Conservation (phyloP, 1,140 invertebrate species). For the Acromyrmex echinatior region DNA sequence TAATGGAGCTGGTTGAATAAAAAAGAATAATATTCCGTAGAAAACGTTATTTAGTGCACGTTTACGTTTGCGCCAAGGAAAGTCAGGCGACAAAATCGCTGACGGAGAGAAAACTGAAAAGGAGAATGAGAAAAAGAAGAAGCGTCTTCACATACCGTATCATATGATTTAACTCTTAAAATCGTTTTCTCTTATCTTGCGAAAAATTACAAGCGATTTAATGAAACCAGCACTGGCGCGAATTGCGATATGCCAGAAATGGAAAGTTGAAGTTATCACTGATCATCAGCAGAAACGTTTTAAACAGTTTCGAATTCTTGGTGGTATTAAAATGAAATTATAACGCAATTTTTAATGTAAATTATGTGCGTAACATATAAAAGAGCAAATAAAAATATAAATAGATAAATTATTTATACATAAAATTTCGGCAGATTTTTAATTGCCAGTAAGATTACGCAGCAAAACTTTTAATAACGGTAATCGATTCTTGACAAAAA, state of each 20-base stretch:
- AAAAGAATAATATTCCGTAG: constrained; percentile 22
- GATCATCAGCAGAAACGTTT: constrained; percentile 23
- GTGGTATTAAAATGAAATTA: background rate
- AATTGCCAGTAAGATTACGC: background rate
- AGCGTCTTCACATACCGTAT: background rate
- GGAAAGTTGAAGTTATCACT: constrained; percentile 42
- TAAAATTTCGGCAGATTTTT: background rate
- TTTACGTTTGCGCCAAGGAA: constrained; percentile 49
- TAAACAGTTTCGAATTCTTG: constrained; percentile 12
- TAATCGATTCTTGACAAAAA: background rate
- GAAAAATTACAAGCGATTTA: constrained; percentile 23
- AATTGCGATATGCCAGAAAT: constrained; percentile 35
- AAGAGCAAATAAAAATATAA: background rate
- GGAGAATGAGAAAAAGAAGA: background rate
- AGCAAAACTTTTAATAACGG: background rate
- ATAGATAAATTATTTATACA: background rate
- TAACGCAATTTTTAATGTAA: background rate
- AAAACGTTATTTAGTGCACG: constrained; percentile 43
- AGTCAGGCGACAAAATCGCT: constrained; percentile 41
- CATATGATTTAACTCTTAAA: constrained; percentile 8
- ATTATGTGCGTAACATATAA: background rate
- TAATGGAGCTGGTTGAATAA: constrained; percentile 30
- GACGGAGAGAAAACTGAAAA: constrained; percentile 20
- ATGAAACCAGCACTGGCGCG: constrained; percentile 29
- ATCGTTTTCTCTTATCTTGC: constrained; percentile 45